phyloP scores from a whole-genome alignment of 2,888 invertebrate genomes.

The Volucella zonaria region DNA sequence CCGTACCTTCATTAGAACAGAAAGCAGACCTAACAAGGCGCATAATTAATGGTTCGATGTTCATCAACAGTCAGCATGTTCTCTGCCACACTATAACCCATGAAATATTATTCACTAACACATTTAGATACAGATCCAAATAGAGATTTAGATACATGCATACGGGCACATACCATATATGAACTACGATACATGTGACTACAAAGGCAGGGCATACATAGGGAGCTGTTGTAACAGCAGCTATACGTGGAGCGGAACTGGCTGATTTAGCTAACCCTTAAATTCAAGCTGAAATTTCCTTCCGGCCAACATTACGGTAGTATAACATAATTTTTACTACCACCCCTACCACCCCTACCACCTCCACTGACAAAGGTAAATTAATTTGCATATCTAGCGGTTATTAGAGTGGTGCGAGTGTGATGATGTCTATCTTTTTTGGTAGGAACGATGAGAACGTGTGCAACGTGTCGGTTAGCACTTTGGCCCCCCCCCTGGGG shows the following conservation, averaged over 20 bases:
- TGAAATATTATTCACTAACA: conserved; percentile 67
- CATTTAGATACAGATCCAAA: conserved; percentile 48
- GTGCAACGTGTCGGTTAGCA: conserved; percentile 61
- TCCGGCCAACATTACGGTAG: conserved; percentile 74
- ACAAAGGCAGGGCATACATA: too few relatives aligned
- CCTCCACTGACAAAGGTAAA: conserved; percentile 57
- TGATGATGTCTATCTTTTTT: conserved; percentile 1
- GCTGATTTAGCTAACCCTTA: conserved; percentile 73
- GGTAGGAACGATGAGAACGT: conserved; percentile 26
- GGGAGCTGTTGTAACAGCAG: conserved; percentile 9
- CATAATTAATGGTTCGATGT: conserved; percentile 71
- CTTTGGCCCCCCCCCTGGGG: conserved; percentile 42
- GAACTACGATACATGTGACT: too few relatives aligned
- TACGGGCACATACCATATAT: too few relatives aligned
- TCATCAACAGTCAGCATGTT: conserved; percentile 72
- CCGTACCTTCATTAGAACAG: conserved; percentile 28
- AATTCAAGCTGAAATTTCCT: conserved; percentile 73
- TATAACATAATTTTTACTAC: conserved; percentile 62
- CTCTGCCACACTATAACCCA: conserved; percentile 43
- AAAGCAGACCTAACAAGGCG: conserved; percentile 62
- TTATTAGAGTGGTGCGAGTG: conserved; percentile 49
- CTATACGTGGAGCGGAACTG: conserved; percentile 64
- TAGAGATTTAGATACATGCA: background rate
- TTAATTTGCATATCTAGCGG: conserved; percentile 72
- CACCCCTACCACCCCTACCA: conserved; percentile 1